Percentiles rank a stretch among this genome's conserved stretches.
phyloP scores from a whole-genome alignment of 92 coral and sea anemone genomes.

The Nematostella vectensis region DNA sequence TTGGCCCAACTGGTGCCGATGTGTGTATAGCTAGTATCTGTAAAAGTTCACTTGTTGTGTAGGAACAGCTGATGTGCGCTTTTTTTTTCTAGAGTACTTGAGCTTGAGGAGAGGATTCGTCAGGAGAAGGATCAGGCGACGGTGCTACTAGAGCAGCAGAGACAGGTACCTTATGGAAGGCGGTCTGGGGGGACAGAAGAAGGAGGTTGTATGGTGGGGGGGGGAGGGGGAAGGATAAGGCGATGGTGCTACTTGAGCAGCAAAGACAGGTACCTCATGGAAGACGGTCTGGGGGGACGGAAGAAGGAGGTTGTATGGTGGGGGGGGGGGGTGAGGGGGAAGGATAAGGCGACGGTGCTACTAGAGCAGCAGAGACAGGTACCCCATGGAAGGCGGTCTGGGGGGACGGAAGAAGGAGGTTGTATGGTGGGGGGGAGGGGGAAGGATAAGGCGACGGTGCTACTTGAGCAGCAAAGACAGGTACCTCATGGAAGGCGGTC shows the following conservation, averaged over 20 bases:
- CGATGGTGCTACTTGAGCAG: constrained; percentile 63
- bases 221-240: constrained; percentile 73
- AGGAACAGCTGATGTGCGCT: no score
- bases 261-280: constrained; percentile 53
- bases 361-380: constrained; percentile 81
- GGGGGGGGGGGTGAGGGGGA: no score
- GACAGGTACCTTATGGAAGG: constrained; percentile 34
- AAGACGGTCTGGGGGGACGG: no score
- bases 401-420: not conserved
- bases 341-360: constrained; percentile 70
- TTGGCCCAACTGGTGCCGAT: no score
- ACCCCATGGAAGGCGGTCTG: not conserved
- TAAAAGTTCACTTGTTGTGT: no score
- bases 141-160: constrained; percentile 62
- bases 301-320: no score
- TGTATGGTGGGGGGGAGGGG: constrained; percentile 5
- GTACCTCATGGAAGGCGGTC: no score
- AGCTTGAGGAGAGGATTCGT: constrained; percentile 83
- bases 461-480: no score
- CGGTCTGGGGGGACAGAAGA: not conserved
- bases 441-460: no score
- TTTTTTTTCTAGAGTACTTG: constrained; percentile 75
- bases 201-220: not conserved
- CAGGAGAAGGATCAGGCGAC: constrained; percentile 87
- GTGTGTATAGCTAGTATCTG: no score